Evolutionary conservation across 1,140 invertebrate species (phyloP).

Genomic region (Sinonovacula constricta): DNA sequence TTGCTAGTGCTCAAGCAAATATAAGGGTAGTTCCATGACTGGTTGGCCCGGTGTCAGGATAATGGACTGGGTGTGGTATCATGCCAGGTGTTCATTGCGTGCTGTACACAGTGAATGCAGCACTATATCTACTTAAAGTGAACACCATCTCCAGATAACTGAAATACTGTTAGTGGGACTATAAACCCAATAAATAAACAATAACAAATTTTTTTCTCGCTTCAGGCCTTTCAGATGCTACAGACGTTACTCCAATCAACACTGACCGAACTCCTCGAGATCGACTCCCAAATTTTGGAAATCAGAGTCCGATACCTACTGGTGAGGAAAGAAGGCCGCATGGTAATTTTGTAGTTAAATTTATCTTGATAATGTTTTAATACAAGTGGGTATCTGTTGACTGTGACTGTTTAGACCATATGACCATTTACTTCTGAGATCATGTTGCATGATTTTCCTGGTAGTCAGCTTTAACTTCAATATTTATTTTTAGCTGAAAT

Average conservation of each 20-base stretch:
- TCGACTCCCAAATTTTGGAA: constrained; percentile 54
- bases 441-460: too few species aligned
- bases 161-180: neutral
- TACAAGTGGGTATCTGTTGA: too few species aligned
- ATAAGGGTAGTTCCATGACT: neutral
- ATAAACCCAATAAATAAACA: neutral
- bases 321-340: constrained; percentile 38
- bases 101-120: neutral
- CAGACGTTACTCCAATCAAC: constrained; percentile 48
- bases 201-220: neutral
- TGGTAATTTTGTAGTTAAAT: constrained; percentile 35
- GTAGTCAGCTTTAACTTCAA: too few species aligned
- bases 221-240: constrained; percentile 42
- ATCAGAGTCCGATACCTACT: constrained; percentile 57
- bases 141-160: neutral
- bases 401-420: too few species aligned
- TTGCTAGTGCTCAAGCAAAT: neutral
- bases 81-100: neutral
- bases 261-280: constrained; percentile 13
- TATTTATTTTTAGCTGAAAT: too few species aligned
- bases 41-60: neutral
- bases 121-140: neutral
- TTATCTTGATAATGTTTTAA: too few species aligned
- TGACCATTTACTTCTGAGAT: too few species aligned
- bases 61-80: neutral